Evolutionary conservation across 2,113 vertebrate species (phyloP).

Genomic region (Pelmatolapia mariae): DNA sequence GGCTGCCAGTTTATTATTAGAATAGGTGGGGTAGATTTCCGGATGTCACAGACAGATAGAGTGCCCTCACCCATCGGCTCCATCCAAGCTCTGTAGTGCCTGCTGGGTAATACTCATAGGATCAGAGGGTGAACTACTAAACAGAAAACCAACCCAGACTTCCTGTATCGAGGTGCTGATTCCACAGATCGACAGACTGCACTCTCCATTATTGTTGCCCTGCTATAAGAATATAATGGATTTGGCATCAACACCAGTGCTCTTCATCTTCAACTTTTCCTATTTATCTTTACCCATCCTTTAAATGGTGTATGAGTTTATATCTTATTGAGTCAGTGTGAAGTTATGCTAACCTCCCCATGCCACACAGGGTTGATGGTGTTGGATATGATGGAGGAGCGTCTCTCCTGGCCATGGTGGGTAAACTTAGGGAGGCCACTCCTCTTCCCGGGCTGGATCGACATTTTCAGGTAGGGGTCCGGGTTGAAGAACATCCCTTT

Average conservation of each 20-base stretch:
- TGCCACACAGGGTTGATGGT: slow-evolving; percentile 97
- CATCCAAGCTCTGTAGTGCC: background rate
- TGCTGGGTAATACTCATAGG: background rate
- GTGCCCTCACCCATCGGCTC: background rate
- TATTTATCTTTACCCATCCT: background rate
- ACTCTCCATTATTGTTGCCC: background rate
- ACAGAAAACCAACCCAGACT: no score
- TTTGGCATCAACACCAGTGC: background rate
- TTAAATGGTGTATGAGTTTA: background rate
- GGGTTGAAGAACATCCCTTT: slow-evolving; percentile 99
- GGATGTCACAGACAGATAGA: background rate
- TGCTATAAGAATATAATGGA: background rate
- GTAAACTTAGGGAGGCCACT: slow-evolving; percentile 92
- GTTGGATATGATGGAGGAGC: slow-evolving; percentile 94
- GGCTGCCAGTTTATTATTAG: background rate
- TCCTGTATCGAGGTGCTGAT: no score
- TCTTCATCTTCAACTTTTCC: background rate
- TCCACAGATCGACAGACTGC: background rate
- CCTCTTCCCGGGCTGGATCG: slow-evolving; percentile 96
- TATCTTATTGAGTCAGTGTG: background rate
- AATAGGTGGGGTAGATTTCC: background rate
- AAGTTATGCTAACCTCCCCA: slow-evolving; percentile 82
- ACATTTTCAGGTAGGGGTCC: slow-evolving; percentile 98
- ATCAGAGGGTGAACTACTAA: no score
- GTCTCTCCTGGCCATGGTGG: slow-evolving; percentile 93